These are phyloP conservation scores for Theropithecus gelada DNA, from an alignment of 2,113 vertebrate species.

Conservation along the genomic window DNA sequence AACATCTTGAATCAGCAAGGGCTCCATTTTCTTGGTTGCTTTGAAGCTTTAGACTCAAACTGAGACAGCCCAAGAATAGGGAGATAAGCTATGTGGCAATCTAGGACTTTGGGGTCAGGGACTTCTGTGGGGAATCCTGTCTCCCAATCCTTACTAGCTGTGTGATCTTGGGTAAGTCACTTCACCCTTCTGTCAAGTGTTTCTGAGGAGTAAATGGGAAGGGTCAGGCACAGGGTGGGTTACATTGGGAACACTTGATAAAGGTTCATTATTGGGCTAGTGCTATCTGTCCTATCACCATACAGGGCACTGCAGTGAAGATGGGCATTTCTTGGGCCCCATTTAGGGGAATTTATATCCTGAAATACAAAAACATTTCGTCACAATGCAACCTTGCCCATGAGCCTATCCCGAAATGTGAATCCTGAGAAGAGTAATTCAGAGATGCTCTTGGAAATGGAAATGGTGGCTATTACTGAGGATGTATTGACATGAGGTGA, in stretches of 20 bases:
- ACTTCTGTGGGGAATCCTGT: neutral
- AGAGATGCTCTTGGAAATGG: conserved; percentile 5
- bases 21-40: neutral
- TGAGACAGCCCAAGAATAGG: neutral
- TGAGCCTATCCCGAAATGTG: neutral
- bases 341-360: neutral
- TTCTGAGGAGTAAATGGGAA: neutral
- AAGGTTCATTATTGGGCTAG: neutral
- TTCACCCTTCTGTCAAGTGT: neutral
- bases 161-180: neutral
- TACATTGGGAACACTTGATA: neutral
- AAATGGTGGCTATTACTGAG: conserved; percentile 36
- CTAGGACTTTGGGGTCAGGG: neutral
- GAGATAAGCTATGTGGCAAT: neutral
- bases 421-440: neutral
- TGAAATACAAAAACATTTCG: neutral
- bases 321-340: neutral
- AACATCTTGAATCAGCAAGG: neutral
- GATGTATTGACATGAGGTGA: conserved; percentile 11
- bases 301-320: neutral
- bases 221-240: neutral
- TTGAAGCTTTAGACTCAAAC: neutral
- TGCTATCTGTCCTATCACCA: neutral
- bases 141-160: neutral
- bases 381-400: neutral